A percentile compares a stretch with the other conserved stretches of the same genome.
Evolutionary conservation across 2,113 vertebrate genomes (phyloP).

Genomic region (Chloroceryle aenea): DNA sequence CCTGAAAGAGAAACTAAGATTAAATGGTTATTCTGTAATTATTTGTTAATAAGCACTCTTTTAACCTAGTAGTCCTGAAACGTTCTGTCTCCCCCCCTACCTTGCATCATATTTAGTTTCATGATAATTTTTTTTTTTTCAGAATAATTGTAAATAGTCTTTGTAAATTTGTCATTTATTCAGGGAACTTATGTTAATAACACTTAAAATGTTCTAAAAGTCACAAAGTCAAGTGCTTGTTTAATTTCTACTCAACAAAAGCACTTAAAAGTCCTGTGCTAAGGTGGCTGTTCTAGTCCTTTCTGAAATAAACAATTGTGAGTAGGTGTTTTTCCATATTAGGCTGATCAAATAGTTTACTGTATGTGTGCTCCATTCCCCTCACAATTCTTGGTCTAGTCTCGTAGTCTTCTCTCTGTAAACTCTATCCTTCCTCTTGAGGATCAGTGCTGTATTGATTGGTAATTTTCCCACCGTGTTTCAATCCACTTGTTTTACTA

Average conservation of each 20-base stretch:
- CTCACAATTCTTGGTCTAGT: neutral
- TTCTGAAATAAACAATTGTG: neutral
- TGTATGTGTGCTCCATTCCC: neutral
- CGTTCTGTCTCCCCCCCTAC: neutral
- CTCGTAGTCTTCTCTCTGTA: neutral
- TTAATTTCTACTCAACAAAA: constrained; percentile 19
- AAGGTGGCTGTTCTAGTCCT: neutral
- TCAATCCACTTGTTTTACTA: neutral
- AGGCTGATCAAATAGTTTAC: neutral
- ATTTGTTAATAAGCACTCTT: constrained; percentile 47
- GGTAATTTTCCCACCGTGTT: neutral
- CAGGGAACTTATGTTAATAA: constrained; percentile 54
- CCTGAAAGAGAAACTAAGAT: constrained; percentile 61
- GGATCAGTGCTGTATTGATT: neutral
- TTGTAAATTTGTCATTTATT: constrained; percentile 48
- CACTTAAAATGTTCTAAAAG: constrained; percentile 13
- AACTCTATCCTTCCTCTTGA: neutral
- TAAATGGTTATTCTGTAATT: constrained; percentile 52
- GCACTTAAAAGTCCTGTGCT: neutral
- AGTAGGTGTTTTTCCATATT: neutral
- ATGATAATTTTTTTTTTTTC: constrained; percentile 29
- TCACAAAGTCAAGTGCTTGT: neutral
- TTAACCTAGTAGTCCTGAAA: constrained; percentile 45
- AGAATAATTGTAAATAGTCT: constrained; percentile 38
- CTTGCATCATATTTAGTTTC: constrained; percentile 49